Base-by-base conservation (phyloP, 2,888 invertebrate species). In the Cetonia aurata region DNA sequence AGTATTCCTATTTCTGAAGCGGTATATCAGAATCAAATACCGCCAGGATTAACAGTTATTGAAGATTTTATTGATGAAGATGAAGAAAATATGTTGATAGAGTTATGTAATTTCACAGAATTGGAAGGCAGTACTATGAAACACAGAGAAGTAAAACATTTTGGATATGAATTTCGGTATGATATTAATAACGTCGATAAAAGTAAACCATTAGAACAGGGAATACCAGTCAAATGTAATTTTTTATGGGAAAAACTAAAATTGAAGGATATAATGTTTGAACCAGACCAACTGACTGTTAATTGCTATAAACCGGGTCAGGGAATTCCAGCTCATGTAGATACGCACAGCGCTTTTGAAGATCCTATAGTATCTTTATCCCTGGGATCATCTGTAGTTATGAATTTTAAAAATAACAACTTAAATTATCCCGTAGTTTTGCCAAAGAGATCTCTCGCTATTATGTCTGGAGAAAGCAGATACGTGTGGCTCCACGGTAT, bases 291-390 rank as follows among this genome's bases (percentile, higher is more conserved):
- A 80, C 80, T 96, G 56, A 96, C 96, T 0, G 89, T 96, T 0
- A 96, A 96, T 83, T 89, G 89, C 78, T 96, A 96, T 83, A 83
- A 86, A 71, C 92, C 95, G 55, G 96, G 96, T 12, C 95, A 96
- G 87, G 96, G 96, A 46, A 99, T 99, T 81, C 98, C 99, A 41
- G 89, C 93, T 0, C 99, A 99, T 84, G 91, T 97, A 17, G 99
- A 99, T 82, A 97, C 96, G 0, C 97, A 98, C 81, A 96, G 96
- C 83, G 93, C 96, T 0, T 99, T 99, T 85, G 92, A 94, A 75
- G 92, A 93, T 79, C 93, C 93, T 1, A 93, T 99, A 73, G 81
- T 98, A 31, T 96, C 96, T 0, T 82, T 99, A 0, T 98, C 97
- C 2, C 86, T 98, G 13, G 91, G 92, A 3, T 91, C 95, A 0